phyloP scores from a whole-genome alignment of 2,113 vertebrate genomes.

The Trogon melanurus region DNA sequence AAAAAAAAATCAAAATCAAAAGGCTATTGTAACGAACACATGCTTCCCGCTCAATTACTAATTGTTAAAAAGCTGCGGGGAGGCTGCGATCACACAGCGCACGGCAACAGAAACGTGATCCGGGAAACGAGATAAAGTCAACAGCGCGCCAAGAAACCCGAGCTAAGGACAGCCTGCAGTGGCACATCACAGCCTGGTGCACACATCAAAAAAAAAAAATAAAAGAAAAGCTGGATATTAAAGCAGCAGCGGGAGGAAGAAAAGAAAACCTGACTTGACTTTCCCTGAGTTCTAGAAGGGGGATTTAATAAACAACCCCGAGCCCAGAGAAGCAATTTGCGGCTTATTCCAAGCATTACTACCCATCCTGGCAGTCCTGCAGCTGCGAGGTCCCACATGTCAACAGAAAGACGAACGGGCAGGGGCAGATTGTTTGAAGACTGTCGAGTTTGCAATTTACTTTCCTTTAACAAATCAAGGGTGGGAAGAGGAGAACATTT shows the following conservation, averaged over 20 bases:
- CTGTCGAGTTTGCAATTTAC: background rate
- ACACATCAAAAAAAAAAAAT: background rate
- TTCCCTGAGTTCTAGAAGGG: background rate
- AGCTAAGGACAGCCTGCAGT: constrained; percentile 37
- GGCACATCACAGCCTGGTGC: constrained; percentile 5
- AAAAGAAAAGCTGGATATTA: background rate
- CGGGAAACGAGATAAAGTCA: constrained; percentile 72
- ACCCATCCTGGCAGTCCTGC: rapidly evolving
- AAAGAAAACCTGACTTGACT: background rate
- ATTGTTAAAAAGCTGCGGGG: constrained; percentile 80
- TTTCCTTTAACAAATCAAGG: background rate
- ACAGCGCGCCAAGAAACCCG: constrained; percentile 32
- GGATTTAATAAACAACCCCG: background rate
- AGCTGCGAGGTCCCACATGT: background rate
- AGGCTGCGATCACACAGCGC: constrained; percentile 74
- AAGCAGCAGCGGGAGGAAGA: constrained; percentile 2
- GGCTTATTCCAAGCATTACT: background rate
- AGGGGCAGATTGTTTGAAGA: background rate
- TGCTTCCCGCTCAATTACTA: constrained; percentile 80
- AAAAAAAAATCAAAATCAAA: constrained; percentile 66
- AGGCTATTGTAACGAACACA: constrained; percentile 78
- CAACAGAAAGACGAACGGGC: background rate
- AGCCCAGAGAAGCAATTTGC: background rate
- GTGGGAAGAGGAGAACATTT: background rate
- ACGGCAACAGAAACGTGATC: constrained; percentile 75